phyloP scores from a whole-genome alignment of 2,113 vertebrate species.

The Rhinoptilus africanus region DNA sequence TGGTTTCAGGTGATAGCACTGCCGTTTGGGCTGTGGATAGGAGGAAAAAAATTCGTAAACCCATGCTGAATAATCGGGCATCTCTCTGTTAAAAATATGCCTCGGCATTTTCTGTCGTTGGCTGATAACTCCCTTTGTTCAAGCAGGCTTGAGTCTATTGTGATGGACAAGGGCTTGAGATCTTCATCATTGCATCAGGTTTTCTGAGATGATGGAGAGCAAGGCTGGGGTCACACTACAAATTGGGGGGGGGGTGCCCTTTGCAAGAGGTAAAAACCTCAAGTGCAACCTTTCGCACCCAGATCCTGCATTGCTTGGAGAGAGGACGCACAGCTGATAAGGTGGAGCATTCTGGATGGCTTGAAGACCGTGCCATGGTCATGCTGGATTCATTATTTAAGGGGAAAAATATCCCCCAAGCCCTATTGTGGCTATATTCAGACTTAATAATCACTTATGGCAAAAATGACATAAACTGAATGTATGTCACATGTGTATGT shows the following conservation, averaged over 20 bases:
- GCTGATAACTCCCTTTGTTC: neutral
- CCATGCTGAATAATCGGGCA: neutral
- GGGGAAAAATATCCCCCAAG: neutral
- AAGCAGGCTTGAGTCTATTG: rapidly evolving
- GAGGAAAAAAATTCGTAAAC: rapidly evolving
- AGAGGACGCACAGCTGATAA: rapidly evolving
- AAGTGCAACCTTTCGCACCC: neutral
- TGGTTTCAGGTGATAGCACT: neutral
- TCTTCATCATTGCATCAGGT: neutral
- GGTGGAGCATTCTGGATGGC: neutral
- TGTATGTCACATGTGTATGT: rapidly evolving
- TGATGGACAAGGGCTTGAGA: neutral
- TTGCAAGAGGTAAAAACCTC: neutral
- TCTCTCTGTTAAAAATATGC: neutral
- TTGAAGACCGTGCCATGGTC: neutral
- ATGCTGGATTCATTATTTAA: neutral
- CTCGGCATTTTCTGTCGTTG: rapidly evolving
- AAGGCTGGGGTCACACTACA: neutral
- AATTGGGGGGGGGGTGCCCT: rapidly evolving
- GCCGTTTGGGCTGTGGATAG: neutral
- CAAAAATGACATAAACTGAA: neutral
- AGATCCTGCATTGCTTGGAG: neutral
- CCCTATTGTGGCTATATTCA: neutral
- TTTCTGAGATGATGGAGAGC: neutral
- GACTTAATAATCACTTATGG: neutral